Conservation (phyloP, 2,113 vertebrate species). For the Scophthalmus maximus region DNA sequence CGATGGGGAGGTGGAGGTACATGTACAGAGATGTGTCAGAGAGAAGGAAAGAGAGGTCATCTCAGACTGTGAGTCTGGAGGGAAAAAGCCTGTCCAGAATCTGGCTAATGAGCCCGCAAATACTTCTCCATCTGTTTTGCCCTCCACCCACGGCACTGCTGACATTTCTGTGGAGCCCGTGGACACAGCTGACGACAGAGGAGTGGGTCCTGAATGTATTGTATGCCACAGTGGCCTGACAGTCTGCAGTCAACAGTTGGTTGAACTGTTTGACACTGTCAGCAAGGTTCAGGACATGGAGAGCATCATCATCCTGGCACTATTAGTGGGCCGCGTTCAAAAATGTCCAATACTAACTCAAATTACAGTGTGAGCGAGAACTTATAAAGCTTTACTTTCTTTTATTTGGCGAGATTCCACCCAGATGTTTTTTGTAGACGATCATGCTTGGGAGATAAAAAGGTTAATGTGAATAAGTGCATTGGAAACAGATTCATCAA, state of each 20-base stretch:
- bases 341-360: background rate
- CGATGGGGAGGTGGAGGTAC: background rate
- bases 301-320: background rate
- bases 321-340: background rate
- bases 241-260: background rate
- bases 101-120: conserved; percentile 42
- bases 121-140: background rate
- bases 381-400: too few species aligned
- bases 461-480: too few species aligned
- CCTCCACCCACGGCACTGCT: conserved; percentile 23
- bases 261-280: background rate
- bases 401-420: too few species aligned
- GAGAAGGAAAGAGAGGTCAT: conserved; percentile 34
- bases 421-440: too few species aligned
- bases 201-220: background rate
- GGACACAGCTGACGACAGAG: background rate
- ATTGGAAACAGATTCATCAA: too few species aligned
- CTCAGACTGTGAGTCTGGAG: conserved; percentile 13
- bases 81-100: conserved; percentile 29
- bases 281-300: conserved; percentile 3
- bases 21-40: conserved; percentile 7
- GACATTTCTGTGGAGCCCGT: conserved; percentile 5
- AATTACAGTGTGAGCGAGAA: background rate
- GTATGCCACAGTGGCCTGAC: background rate
- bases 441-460: too few species aligned